phyloP scores from a whole-genome alignment of 2,797 vertebrate species.

The Crocidura indochinensis region DNA sequence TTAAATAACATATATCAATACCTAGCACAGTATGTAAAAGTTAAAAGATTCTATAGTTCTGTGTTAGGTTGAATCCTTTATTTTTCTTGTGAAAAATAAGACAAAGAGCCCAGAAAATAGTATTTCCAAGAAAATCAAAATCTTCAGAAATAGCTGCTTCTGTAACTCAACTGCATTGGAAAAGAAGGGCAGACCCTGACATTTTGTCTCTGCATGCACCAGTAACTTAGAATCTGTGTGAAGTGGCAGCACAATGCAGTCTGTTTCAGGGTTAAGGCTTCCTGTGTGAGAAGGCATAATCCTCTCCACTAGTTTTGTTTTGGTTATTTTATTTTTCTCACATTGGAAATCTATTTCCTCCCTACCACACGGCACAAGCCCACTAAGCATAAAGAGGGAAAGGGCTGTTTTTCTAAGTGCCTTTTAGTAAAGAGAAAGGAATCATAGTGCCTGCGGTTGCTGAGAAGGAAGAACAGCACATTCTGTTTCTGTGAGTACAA shows the following conservation, averaged over 20 bases:
- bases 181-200: neutral
- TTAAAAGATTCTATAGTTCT: neutral
- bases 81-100: neutral
- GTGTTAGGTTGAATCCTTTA: neutral
- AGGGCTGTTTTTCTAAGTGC: neutral
- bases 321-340: neutral
- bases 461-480: neutral
- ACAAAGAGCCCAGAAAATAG: neutral
- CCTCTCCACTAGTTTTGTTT: neutral
- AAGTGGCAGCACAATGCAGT: accelerated
- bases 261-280: neutral
- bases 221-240: neutral
- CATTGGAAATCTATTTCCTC: neutral
- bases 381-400: neutral
- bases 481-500: neutral
- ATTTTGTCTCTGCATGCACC: no score
- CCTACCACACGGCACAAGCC: neutral
- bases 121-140: neutral
- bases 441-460: no score
- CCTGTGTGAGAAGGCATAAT: neutral
- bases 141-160: neutral
- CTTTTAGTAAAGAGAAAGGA: neutral
- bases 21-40: neutral
- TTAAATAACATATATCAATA: neutral
- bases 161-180: neutral